A percentile compares a stretch with the other conserved stretches of the same genome.
phyloP scores from a whole-genome alignment of 2,797 vertebrate genomes.

The Menidia menidia region DNA sequence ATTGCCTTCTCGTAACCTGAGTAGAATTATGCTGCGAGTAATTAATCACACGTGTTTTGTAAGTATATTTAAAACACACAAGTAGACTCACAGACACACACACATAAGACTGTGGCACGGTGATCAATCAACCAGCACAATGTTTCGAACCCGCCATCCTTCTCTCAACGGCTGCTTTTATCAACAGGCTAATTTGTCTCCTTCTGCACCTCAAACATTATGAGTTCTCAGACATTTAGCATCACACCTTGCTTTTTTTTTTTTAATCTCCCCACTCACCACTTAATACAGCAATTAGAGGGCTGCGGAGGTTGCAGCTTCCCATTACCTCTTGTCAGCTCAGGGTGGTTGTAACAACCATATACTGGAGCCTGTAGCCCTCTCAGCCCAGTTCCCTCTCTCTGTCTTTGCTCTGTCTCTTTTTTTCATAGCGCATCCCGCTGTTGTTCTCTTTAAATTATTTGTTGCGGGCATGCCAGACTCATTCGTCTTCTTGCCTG shows the following conservation, averaged over 20 bases:
- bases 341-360: constrained; percentile 50
- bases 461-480: constrained; percentile 26
- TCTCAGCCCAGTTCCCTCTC: constrained; percentile 15
- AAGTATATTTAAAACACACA: constrained; percentile 45
- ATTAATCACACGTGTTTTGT: constrained; percentile 73
- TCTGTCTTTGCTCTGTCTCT: constrained; percentile 22
- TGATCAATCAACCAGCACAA: constrained; percentile 73
- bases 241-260: constrained; percentile 69
- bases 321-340: constrained; percentile 67
- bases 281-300: constrained; percentile 79
- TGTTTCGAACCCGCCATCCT: constrained; percentile 63
- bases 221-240: constrained; percentile 73
- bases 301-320: constrained; percentile 60
- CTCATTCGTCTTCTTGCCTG: constrained; percentile 55
- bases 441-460: constrained; percentile 47
- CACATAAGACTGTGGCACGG: constrained; percentile 41
- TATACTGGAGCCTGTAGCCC: constrained; percentile 49
- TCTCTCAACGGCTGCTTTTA: constrained; percentile 63
- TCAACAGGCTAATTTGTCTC: constrained; percentile 81
- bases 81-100: constrained; percentile 26
- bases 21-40: constrained; percentile 49
- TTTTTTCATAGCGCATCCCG: constrained; percentile 36
- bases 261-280: constrained; percentile 66
- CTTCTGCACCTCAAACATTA: constrained; percentile 68
- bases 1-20: constrained; percentile 68